Evolutionary conservation across 1,140 invertebrate genomes (phyloP).

Genomic region (Neodiprion pinetum): DNA sequence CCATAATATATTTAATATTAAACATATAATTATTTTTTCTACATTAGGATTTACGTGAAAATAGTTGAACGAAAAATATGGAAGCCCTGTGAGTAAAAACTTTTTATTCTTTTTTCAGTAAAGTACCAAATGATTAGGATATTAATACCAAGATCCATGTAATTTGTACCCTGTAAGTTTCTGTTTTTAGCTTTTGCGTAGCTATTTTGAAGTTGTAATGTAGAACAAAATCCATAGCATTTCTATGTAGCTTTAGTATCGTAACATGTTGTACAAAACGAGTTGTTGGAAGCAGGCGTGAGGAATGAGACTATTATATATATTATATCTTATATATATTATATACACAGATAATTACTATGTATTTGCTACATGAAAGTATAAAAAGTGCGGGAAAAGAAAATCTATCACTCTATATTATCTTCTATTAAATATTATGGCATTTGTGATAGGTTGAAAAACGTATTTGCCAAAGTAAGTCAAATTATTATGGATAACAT

Average conservation of each 20-base stretch:
- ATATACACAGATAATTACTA: too few relatives aligned
- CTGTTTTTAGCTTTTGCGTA: conserved; percentile 9
- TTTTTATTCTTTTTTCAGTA: neutral
- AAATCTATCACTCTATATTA: too few relatives aligned
- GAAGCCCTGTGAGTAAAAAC: neutral
- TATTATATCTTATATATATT: too few relatives aligned
- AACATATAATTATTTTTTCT: conserved; percentile 52
- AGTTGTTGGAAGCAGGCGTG: neutral
- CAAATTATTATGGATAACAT: too few relatives aligned
- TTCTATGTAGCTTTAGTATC: conserved; percentile 14
- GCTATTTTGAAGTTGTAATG: neutral
- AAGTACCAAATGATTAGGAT: neutral
- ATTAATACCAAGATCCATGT: neutral
- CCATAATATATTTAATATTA: conserved; percentile 44
- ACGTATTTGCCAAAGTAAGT: neutral
- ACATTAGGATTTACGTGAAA: conserved; percentile 41
- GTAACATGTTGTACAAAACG: neutral
- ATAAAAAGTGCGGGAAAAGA: too few relatives aligned
- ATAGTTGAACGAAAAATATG: conserved; percentile 24
- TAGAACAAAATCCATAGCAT: conserved; percentile 5
- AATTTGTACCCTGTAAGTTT: neutral
- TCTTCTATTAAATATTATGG: too few relatives aligned
- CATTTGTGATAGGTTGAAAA: neutral
- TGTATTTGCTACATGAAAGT: too few relatives aligned
- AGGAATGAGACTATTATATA: neutral